Conservation (phyloP, 2,113 vertebrate genomes). For the Actinemys pallida region DNA sequence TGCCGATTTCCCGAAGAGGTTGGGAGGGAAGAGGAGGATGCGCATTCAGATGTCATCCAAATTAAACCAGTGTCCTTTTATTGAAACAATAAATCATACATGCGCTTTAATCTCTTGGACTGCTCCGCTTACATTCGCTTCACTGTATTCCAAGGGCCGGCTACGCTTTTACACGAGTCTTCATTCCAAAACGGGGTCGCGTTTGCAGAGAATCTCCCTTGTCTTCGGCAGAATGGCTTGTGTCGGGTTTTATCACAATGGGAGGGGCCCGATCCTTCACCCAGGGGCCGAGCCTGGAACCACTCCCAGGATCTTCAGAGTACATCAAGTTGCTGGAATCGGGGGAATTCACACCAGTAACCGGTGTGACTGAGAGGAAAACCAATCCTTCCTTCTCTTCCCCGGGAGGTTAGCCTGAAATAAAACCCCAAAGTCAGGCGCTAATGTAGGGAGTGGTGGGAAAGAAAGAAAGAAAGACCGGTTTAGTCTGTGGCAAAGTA, state of each 20-base stretch:
- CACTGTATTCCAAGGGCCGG: background rate
- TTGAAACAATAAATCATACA: background rate
- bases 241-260: background rate
- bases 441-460: background rate
- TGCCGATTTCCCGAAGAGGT: background rate
- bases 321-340: background rate
- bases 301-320: background rate
- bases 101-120: background rate
- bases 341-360: background rate
- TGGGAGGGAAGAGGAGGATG: background rate
- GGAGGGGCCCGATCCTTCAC: background rate
- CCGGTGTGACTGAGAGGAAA: background rate
- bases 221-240: background rate
- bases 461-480: background rate
- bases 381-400: background rate
- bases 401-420: background rate
- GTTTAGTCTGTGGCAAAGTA: background rate
- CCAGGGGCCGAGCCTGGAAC: background rate
- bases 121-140: background rate
- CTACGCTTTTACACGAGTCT: background rate
- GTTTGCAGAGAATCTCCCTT: background rate
- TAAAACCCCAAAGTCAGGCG: background rate
- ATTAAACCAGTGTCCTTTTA: background rate
- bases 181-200: background rate
- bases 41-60: background rate